phyloP scores from a whole-genome alignment of 2,888 invertebrate genomes.

The Lymantria dispar region DNA sequence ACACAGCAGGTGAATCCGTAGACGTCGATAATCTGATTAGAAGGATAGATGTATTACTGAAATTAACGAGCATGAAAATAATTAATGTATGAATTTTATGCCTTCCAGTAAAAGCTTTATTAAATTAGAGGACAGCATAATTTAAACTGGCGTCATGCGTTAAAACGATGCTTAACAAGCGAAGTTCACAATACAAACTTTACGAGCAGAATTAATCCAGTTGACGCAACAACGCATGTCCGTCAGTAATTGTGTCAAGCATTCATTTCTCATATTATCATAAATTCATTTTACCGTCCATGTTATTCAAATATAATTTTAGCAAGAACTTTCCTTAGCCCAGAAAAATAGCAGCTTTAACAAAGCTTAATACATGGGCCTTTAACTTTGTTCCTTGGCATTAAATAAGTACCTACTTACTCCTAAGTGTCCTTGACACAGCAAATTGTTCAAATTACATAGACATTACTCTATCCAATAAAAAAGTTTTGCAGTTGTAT shows the following conservation, averaged over 20 bases:
- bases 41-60: neutral
- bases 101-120: neutral
- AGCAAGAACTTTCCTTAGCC: neutral
- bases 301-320: conserved; percentile 17
- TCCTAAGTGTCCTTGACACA: too few species aligned
- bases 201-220: conserved; percentile 60
- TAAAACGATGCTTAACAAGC: conserved; percentile 38
- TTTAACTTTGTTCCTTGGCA: too few species aligned
- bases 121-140: conserved; percentile 10
- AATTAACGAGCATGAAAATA: neutral
- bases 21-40: too few species aligned
- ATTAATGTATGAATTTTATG: neutral
- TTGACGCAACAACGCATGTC: conserved; percentile 44
- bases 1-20: too few species aligned
- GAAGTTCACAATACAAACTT: conserved; percentile 49
- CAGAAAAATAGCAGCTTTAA: neutral
- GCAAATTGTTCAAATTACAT: too few species aligned
- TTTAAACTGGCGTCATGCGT: conserved; percentile 11
- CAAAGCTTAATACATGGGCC: too few species aligned
- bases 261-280: conserved; percentile 54
- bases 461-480: too few species aligned
- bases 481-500: too few species aligned
- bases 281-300: conserved; percentile 36
- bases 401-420: too few species aligned
- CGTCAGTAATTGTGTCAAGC: conserved; percentile 56